Evolutionary conservation across 2,797 vertebrate genomes (phyloP).

Genomic region (Phrynocephalus vlangalii): DNA sequence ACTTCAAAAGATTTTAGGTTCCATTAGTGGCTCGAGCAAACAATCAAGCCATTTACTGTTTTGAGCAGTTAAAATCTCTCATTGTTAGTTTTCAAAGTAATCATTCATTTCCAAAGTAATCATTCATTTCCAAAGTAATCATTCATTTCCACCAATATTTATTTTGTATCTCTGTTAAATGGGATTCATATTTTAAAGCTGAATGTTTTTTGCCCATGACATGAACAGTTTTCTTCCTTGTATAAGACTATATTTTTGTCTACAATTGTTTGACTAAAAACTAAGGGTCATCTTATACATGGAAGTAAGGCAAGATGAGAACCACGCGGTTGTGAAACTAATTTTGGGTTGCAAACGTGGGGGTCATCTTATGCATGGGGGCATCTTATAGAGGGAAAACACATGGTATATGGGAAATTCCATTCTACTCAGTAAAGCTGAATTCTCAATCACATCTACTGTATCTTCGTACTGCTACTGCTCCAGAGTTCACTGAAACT

Average conservation of each 20-base stretch:
- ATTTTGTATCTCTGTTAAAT: background rate
- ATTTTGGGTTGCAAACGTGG: too few relatives aligned
- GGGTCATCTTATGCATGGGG: too few relatives aligned
- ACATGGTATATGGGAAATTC: background rate
- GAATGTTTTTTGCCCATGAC: background rate
- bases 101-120: slow-evolving; percentile 25
- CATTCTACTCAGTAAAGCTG: background rate
- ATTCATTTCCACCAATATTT: background rate
- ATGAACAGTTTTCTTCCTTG: too few relatives aligned
- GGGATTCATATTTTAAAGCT: slow-evolving; percentile 28
- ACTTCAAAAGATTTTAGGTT: slow-evolving; percentile 75
- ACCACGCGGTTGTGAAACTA: too few relatives aligned
- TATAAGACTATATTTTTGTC: too few relatives aligned
- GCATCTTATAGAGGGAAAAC: too few relatives aligned
- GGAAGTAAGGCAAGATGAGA: too few relatives aligned
- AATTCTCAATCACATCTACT: background rate
- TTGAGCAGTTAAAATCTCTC: slow-evolving; percentile 63
- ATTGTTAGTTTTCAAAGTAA: slow-evolving; percentile 17
- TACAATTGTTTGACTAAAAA: too few relatives aligned
- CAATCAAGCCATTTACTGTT: slow-evolving; percentile 65
- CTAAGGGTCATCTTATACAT: too few relatives aligned
- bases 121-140: slow-evolving; percentile 32
- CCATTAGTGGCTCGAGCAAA: slow-evolving; percentile 70
- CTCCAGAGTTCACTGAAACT: too few relatives aligned
- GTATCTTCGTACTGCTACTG: background rate